Conservation (phyloP, 2,113 vertebrate species). For the Isurus oxyrinchus region DNA sequence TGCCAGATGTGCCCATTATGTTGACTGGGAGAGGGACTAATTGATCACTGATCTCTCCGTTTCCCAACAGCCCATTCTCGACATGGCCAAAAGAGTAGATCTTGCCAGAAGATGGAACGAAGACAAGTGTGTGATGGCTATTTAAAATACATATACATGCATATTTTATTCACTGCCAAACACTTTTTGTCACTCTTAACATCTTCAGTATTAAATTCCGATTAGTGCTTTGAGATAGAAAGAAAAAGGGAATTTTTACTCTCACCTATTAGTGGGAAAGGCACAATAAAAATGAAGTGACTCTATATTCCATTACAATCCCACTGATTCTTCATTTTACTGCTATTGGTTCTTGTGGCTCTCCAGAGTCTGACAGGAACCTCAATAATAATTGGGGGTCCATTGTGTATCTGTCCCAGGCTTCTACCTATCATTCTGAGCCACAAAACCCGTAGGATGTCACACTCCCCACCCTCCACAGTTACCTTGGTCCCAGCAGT, state of each 20-base stretch:
- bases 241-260: not conserved
- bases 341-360: not conserved
- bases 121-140: conserved; percentile 58
- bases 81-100: conserved; percentile 58
- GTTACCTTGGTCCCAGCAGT: not conserved
- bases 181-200: not conserved
- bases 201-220: too few species aligned
- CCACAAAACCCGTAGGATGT: not conserved
- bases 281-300: not conserved
- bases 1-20: not conserved
- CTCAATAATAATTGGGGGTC: not conserved
- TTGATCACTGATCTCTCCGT: conserved; percentile 40
- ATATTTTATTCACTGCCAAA: not conserved
- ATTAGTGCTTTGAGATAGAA: not conserved
- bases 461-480: not conserved
- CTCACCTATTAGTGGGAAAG: not conserved
- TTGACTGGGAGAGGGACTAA: conserved; percentile 49
- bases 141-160: not conserved
- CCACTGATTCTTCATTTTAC: not conserved
- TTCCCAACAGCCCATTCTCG: conserved; percentile 47
- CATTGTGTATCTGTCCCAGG: not conserved
- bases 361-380: not conserved
- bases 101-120: conserved; percentile 50
- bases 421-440: not conserved
- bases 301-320: too few species aligned